Conservation (phyloP, 2,888 invertebrate genomes). For the Auanema sp. region DNA sequence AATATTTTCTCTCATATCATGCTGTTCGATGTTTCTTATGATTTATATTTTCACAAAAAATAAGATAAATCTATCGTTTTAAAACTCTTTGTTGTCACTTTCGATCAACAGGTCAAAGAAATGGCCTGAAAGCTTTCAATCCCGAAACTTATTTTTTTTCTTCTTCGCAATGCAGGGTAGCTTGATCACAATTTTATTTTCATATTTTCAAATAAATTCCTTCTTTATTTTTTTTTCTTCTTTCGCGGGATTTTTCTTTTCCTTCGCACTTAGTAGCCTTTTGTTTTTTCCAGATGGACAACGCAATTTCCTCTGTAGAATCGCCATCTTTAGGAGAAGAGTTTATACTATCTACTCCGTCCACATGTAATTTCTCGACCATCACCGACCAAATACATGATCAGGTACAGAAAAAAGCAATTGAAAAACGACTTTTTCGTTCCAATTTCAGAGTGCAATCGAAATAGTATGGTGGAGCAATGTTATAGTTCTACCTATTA, state of each 20-base stretch:
- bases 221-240: neutral
- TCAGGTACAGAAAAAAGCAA: slow-evolving; percentile 15
- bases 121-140: neutral
- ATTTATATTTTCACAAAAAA: no score
- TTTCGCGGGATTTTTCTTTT: neutral
- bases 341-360: slow-evolving; percentile 22
- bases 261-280: neutral
- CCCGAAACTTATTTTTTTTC: slow-evolving; percentile 1
- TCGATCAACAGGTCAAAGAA: neutral
- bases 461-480: slow-evolving; percentile 59
- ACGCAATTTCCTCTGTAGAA: slow-evolving; percentile 22
- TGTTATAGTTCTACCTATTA: slow-evolving; percentile 54
- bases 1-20: no score
- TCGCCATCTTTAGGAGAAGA: slow-evolving; percentile 36
- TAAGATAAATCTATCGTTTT: slow-evolving; percentile 2
- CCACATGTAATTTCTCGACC: slow-evolving; percentile 38
- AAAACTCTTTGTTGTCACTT: no score
- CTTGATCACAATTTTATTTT: neutral
- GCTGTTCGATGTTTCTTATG: no score
- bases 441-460: slow-evolving; percentile 37
- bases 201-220: neutral
- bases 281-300: slow-evolving; percentile 11
- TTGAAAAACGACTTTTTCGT: neutral
- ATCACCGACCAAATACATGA: slow-evolving; percentile 42
- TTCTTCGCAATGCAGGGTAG: neutral